These are phyloP conservation scores for Procavia capensis DNA, from an alignment of 2,113 vertebrate species.

Conservation along the genomic window DNA sequence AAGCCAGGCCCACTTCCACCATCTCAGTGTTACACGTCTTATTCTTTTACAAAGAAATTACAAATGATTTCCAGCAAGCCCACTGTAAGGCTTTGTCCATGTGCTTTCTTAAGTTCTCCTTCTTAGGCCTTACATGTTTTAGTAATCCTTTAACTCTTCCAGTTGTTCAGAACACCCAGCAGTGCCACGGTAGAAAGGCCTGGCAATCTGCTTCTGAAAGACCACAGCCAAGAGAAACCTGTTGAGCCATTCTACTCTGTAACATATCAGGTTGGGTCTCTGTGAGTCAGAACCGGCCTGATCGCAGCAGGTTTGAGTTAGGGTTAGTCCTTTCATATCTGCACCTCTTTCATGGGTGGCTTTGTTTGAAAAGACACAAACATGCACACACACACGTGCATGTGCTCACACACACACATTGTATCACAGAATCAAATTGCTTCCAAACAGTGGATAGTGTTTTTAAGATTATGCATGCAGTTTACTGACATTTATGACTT, in stretches of 20 bases:
- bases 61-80: background rate
- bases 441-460: background rate
- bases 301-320: no score
- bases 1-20: background rate
- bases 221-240: background rate
- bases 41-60: background rate
- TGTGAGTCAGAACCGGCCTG: no score
- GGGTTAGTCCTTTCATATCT: background rate
- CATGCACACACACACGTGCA: background rate
- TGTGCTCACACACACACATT: rapidly evolving
- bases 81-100: background rate
- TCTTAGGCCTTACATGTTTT: rapidly evolving
- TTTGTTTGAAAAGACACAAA: background rate
- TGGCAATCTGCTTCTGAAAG: background rate
- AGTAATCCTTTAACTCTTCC: background rate
- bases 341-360: background rate
- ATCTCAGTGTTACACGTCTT: background rate
- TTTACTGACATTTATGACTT: background rate
- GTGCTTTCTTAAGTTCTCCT: background rate
- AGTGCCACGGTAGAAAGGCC: no score
- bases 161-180: background rate
- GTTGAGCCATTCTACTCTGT: no score
- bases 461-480: no score
- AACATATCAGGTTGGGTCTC: no score
- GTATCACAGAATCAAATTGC: background rate